phyloP scores from a whole-genome alignment of 2,888 invertebrate genomes.

The Escarpia spicata region DNA sequence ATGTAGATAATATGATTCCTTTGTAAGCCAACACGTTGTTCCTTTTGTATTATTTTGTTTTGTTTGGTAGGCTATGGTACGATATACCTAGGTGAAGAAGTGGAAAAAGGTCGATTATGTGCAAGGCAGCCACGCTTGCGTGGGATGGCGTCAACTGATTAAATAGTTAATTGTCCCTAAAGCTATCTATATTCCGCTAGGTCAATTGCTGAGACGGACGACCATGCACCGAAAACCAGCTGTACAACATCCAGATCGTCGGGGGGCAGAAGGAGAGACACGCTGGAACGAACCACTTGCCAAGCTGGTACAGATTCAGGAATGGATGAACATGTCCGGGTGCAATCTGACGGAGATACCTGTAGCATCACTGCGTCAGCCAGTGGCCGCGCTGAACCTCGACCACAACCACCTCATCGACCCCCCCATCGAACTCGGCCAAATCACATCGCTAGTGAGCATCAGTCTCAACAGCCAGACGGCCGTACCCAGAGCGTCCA shows the following conservation, averaged over 20 bases:
- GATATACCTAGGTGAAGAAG: no score
- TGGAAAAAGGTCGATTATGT: no score
- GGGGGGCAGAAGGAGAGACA: not conserved
- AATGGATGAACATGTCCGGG: not conserved
- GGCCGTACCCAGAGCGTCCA: not conserved
- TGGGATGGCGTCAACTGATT: no score
- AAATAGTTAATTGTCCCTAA: no score
- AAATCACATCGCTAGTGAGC: not conserved
- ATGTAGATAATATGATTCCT: no score
- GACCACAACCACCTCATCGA: not conserved
- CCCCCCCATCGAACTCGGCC: not conserved
- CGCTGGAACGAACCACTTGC: not conserved
- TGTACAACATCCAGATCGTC: not conserved
- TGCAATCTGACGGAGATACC: not conserved
- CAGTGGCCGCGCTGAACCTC: not conserved
- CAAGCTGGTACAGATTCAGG: not conserved
- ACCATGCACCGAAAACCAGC: not conserved
- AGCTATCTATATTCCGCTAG: not conserved
- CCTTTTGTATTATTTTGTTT: no score
- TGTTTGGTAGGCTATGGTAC: no score
- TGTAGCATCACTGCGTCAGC: not conserved
- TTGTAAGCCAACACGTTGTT: no score
- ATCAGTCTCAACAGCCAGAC: not conserved
- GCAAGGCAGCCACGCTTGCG: no score
- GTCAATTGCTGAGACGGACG: not conserved